Evolutionary conservation across 2,113 vertebrate genomes (phyloP).

Genomic region (Progne subis): DNA sequence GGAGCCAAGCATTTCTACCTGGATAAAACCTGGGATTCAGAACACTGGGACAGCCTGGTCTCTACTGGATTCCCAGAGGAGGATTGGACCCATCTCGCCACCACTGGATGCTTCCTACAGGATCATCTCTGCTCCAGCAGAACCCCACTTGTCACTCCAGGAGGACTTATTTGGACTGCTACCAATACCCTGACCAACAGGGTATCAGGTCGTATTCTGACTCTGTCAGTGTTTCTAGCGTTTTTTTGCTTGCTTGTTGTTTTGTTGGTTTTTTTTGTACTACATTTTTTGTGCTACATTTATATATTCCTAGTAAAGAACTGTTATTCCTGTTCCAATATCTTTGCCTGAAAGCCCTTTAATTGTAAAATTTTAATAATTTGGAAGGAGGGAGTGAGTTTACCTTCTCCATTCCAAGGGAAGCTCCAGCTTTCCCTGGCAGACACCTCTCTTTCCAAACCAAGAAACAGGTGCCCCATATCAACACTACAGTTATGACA

Average conservation of each 20-base stretch:
- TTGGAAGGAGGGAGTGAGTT: neutral
- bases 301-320: neutral
- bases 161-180: neutral
- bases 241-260: neutral
- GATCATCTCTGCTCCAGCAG: neutral
- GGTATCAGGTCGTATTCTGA: neutral
- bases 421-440: neutral
- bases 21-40: neutral
- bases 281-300: neutral
- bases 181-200: neutral
- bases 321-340: neutral
- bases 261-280: neutral
- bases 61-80: neutral
- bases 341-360: neutral
- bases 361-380: neutral
- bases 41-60: neutral
- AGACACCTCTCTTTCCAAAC: neutral
- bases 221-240: neutral
- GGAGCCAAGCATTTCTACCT: neutral
- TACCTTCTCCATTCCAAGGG: neutral
- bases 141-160: neutral
- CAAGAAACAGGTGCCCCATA: neutral
- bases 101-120: neutral
- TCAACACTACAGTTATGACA: neutral
- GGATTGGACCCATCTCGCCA: neutral